Base-by-base conservation (phyloP, 2,113 vertebrate genomes). In the Asarcornis scutulata region DNA sequence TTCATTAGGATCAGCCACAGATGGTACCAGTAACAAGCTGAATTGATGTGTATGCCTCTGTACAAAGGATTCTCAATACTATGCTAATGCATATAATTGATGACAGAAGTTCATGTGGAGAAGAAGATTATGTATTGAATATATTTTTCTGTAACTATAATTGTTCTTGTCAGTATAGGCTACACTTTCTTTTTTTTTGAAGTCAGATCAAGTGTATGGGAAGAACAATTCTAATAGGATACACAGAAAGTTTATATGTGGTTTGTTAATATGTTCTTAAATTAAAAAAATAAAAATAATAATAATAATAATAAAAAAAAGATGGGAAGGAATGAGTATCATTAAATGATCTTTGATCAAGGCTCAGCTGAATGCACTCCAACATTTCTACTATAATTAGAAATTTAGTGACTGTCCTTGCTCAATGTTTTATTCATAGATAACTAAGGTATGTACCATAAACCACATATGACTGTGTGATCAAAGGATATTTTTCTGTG, bases 361-460 rank as follows among this genome's bases (percentile, higher is more conserved):
- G 64, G 79, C 68, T 95, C 82, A 93, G 55, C 46, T 92, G 83
- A 94, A 86, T 80, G 77, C 40, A 83, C 34, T 95, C 31, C 62
- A 94, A 68, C 94, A 34, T 93, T 97, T 96, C 66, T 63, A 59
- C 74, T 93, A 36, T 90, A 96, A 96, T 97, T 87, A 95, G 78
- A 95, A 95, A 60, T 29, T 21, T 64, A 93, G 82, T 89, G 87
- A 63, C 74, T 95, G 56, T 79, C 85, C 87, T 97, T 89, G 77
- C 88, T 96, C 78, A 95, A 52, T 95, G 89, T 97, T 94, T 96
- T 94, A 93, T 96, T 95, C 64, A 86, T 58, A 93, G 89, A 95
- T 97, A 96, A 78, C 83, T 86, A 79, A 87, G 58, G 42, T 83
- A 94, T 92, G 86, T 92, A 71, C 72, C 21, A 53, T 92, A 96